Percentiles rank a stretch among this genome's conserved stretches.
phyloP scores from a whole-genome alignment of 2,113 vertebrate genomes.

The Falcunculus frontatus region DNA sequence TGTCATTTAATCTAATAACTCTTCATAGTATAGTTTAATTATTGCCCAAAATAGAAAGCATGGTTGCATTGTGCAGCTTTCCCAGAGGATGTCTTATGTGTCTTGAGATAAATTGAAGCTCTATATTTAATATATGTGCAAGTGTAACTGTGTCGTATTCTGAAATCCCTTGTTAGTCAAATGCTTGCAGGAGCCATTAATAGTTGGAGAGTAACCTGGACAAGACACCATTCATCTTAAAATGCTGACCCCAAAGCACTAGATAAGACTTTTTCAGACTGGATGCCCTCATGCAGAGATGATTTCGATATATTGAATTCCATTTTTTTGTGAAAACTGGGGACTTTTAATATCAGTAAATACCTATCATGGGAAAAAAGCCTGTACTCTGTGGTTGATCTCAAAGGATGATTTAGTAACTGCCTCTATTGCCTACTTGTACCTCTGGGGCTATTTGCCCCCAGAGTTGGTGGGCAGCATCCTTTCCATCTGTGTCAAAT shows the following conservation, averaged over 20 bases:
- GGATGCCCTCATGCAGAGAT: background rate
- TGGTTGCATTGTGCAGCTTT: background rate
- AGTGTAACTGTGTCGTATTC: background rate
- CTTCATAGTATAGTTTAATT: slow-evolving; percentile 37
- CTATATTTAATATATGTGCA: slow-evolving; percentile 41
- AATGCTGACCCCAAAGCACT: background rate
- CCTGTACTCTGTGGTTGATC: background rate
- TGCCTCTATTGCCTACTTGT: background rate
- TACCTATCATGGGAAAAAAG: background rate
- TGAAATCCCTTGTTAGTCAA: slow-evolving; percentile 29
- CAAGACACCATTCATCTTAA: background rate
- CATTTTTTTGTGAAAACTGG: background rate
- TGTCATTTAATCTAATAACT: slow-evolving; percentile 17
- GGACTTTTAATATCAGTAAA: background rate
- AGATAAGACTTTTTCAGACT: background rate
- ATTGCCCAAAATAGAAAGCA: slow-evolving; percentile 47
- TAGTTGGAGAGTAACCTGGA: background rate
- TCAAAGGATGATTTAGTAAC: background rate
- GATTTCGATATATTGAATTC: background rate
- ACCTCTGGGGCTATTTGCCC: background rate
- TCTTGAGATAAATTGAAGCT: slow-evolving; percentile 25
- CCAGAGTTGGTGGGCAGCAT: background rate
- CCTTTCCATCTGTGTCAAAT: background rate
- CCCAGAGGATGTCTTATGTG: slow-evolving; percentile 33
- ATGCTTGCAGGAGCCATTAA: background rate